Evolutionary conservation across 1,140 invertebrate genomes (phyloP), one percentile per base, ranked within the genome.

Genomic region (Panonychus citri): DNA sequence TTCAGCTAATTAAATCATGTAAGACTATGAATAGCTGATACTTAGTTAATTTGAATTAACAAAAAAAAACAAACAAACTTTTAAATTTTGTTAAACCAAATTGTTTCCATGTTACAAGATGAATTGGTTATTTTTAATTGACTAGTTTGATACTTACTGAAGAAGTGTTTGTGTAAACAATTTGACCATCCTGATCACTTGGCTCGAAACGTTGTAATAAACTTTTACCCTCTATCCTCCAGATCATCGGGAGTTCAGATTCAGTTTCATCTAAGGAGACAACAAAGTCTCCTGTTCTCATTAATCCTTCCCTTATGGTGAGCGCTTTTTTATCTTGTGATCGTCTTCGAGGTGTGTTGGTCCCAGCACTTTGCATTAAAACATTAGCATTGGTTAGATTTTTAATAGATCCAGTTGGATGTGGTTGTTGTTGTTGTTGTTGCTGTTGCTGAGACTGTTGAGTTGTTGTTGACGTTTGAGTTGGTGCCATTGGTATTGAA

Each of bases 221-320:
- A 21, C 81, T 81, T 71, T 85, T 86, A 1, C 82, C 83, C 66
- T 87, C 83, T 52, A 87, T 82, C 68, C 82, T 77, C 84, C 84
- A 88, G 60, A 88, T 77, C 5, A 78, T 74, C 5, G 83, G 83
- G 76, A 78, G 81, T 64, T 83, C 77, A 68, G 81, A 74, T 48
- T 62, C 57, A 54, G 72, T 71, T 43, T 83, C 67, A 70, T 87
- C 83, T 70, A 81, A 83, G 58, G 84, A 76, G 39, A 83, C 80
- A 49, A 88, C 78, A 73, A 87, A 88, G 66, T 85, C 83, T 48
- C 82, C 82, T 53, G 59, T 60, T 53, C 60, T 53, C 59, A 80
- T 77, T 81, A 86, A 67, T 54, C 71, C 56, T 57, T 62, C 54
- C 12, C 55, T 21, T 15, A 58, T 48, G 25, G 54, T 59, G 3